phyloP scores from a whole-genome alignment of 2,113 vertebrate genomes.

The Vicugna pacos region DNA sequence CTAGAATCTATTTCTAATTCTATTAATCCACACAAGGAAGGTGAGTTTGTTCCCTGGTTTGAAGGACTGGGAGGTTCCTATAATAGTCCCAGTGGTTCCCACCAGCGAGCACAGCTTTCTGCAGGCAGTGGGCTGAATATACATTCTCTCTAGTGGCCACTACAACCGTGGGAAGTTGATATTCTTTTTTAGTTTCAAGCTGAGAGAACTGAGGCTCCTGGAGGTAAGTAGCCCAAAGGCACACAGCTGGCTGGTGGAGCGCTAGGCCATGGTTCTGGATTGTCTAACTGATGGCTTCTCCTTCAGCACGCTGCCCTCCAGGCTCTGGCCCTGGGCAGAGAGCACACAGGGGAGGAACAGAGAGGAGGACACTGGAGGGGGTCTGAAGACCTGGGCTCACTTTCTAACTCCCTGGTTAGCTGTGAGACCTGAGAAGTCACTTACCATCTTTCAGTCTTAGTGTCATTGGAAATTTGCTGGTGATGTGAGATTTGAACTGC shows the following conservation, averaged over 20 bases:
- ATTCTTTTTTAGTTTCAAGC: background rate
- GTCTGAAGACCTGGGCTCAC: background rate
- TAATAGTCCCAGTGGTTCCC: background rate
- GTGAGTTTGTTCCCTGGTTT: background rate
- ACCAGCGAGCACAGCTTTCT: background rate
- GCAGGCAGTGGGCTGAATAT: too few relatives aligned
- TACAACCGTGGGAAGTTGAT: background rate
- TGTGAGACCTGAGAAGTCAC: background rate
- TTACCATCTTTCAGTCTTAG: background rate
- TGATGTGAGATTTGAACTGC: background rate
- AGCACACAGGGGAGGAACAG: background rate
- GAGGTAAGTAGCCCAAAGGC: background rate
- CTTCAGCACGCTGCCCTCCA: background rate
- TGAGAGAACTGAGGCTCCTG: background rate
- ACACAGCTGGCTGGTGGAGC: background rate
- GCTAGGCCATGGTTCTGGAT: background rate
- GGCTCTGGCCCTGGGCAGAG: background rate
- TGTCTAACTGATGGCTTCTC: background rate
- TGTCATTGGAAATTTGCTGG: background rate
- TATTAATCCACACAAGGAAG: background rate
- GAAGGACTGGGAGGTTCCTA: background rate
- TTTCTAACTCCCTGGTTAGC: background rate
- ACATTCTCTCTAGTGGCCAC: background rate
- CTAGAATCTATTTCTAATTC: background rate
- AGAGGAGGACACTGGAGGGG: background rate